Conservation (phyloP, 2,113 vertebrate genomes). For the Saimiri boliviensis region DNA sequence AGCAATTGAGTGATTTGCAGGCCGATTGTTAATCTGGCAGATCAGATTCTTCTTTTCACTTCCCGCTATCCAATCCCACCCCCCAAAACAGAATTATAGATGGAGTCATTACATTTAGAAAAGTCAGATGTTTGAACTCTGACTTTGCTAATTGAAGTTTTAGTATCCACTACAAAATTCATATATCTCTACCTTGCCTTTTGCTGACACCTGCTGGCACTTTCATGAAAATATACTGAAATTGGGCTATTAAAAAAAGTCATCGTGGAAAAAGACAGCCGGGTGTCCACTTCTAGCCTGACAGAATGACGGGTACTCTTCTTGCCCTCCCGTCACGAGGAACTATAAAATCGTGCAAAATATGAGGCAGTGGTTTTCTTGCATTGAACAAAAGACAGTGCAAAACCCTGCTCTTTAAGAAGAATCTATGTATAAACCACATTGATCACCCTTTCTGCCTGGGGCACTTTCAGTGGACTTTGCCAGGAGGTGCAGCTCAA, state of each 20-base stretch:
- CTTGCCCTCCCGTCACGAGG: background rate
- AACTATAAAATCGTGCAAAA: background rate
- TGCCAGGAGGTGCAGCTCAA: background rate
- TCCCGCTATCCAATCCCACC: background rate
- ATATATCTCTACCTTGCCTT: background rate
- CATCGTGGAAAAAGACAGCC: background rate
- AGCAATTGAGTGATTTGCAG: background rate
- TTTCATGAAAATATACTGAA: background rate
- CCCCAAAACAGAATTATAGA: background rate
- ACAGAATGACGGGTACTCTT: background rate
- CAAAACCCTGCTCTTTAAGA: background rate
- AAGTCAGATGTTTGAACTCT: background rate
- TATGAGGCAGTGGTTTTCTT: background rate
- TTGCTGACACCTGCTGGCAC: conserved; percentile 61
- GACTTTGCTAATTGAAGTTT: background rate
- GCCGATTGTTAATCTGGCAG: background rate
- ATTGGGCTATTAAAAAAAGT: background rate
- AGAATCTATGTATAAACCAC: no score
- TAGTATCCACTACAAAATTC: background rate
- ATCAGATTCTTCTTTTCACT: background rate
- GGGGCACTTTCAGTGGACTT: background rate
- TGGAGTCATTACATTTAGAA: background rate
- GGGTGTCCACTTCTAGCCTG: background rate
- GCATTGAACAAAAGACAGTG: background rate
- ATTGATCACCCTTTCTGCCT: background rate